Conservation (phyloP, 2,797 vertebrate species). For the Anabacerthia variegaticeps region DNA sequence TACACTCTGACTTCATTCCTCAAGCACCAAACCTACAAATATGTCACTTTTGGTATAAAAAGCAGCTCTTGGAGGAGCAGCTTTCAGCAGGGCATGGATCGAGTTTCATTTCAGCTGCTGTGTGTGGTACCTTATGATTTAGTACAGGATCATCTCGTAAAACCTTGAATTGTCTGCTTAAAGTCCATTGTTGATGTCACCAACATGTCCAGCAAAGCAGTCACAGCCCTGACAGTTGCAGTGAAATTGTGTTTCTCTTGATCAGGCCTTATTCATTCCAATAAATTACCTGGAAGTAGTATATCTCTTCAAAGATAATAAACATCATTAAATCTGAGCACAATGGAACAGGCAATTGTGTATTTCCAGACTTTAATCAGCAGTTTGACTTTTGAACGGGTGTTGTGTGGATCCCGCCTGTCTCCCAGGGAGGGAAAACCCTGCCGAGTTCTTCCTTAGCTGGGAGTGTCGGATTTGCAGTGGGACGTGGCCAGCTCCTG, state of each 20-base stretch:
- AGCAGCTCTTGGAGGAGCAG: background rate
- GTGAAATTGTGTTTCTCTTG: background rate
- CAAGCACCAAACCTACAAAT: background rate
- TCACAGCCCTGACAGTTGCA: background rate
- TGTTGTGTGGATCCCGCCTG: background rate
- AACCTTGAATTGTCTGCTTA: background rate
- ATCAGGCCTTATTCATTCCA: background rate
- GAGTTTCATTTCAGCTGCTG: background rate
- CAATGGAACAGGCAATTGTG: background rate
- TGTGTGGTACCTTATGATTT: background rate
- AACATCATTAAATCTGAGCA: background rate
- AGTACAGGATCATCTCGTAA: background rate
- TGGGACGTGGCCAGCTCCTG: fast-evolving
- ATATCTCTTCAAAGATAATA: background rate
- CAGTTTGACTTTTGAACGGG: background rate
- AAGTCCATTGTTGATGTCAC: background rate
- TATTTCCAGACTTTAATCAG: background rate
- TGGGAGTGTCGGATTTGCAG: background rate
- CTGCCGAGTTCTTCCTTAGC: background rate
- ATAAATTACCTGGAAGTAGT: background rate
- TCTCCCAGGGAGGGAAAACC: background rate
- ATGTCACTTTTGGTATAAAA: fast-evolving
- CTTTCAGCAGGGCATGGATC: background rate
- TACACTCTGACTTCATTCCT: background rate
- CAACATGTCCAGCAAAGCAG: fast-evolving